phyloP scores from a whole-genome alignment of 2,888 invertebrate species.

The Trichacis sp. region DNA sequence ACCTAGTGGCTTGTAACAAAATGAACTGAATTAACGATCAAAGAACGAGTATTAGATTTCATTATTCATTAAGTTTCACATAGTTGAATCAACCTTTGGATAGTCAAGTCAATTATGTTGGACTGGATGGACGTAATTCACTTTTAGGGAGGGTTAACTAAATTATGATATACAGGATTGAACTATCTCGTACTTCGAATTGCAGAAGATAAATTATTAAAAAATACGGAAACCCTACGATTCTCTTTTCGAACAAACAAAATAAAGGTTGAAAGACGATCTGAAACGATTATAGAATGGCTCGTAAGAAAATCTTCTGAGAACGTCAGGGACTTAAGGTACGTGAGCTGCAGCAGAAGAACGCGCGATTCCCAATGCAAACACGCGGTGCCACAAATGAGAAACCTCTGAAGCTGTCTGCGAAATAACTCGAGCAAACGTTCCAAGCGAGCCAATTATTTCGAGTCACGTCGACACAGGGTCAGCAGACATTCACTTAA shows the following conservation, averaged over 20 bases:
- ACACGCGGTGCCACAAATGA: constrained; percentile 33
- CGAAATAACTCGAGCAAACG: constrained; percentile 27
- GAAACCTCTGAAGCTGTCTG: constrained; percentile 24
- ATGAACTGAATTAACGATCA: too few species aligned
- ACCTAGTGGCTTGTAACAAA: too few species aligned
- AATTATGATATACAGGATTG: too few species aligned
- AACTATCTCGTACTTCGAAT: too few species aligned
- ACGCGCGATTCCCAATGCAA: constrained; percentile 37
- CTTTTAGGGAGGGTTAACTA: too few species aligned
- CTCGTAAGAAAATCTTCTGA: constrained; percentile 7
- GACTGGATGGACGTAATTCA: too few species aligned
- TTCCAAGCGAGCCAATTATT: constrained; percentile 19
- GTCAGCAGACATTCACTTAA: too few species aligned
- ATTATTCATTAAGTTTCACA: too few species aligned
- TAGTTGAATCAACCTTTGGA: too few species aligned
- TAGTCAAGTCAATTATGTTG: too few species aligned
- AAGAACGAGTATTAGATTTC: too few species aligned
- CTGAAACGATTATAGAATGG: not conserved
- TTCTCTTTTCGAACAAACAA: not conserved
- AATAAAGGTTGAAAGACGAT: not conserved
- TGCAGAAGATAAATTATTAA: too few species aligned
- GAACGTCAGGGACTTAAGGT: constrained; percentile 4
- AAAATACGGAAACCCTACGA: not conserved
- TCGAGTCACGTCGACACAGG: constrained; percentile 28
- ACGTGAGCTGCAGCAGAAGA: constrained; percentile 19